Evolutionary conservation across 2,888 invertebrate species (phyloP).

Genomic region (Amiota communis): DNA sequence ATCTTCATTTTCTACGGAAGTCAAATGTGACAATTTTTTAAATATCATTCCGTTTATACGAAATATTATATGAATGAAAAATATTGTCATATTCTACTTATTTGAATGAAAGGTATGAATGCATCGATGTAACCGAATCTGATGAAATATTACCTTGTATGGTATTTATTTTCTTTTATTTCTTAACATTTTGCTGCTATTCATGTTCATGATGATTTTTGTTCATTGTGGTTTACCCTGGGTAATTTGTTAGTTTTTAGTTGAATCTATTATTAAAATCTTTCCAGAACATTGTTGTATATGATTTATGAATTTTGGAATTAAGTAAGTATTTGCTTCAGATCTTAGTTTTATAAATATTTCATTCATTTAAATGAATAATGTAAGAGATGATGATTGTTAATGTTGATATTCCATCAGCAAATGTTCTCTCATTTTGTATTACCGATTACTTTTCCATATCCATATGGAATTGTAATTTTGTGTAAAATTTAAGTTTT

Average conservation of each 20-base stretch:
- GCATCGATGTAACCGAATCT: neutral
- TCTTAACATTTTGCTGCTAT: neutral
- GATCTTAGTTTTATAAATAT: too few species aligned
- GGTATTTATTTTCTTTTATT: constrained; percentile 2
- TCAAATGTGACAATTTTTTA: too few species aligned
- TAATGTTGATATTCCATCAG: too few species aligned
- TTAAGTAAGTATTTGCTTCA: neutral
- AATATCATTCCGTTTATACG: too few species aligned
- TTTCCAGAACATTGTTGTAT: constrained; percentile 2
- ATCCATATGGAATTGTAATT: too few species aligned
- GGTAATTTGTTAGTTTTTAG: constrained; percentile 9
- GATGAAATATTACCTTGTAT: neutral
- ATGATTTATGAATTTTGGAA: neutral
- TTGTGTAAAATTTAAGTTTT: too few species aligned
- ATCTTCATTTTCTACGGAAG: too few species aligned
- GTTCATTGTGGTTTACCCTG: constrained; percentile 13
- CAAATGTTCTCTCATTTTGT: too few species aligned
- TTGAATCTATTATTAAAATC: constrained; percentile 12
- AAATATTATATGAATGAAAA: too few species aligned
- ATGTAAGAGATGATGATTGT: too few species aligned
- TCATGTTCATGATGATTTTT: constrained; percentile 20
- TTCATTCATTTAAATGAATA: too few species aligned
- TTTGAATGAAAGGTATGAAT: neutral
- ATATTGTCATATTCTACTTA: neutral
- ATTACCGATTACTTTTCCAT: too few species aligned